Base-by-base conservation (phyloP, 2,888 invertebrate genomes). In the Entomobrya proxima region DNA sequence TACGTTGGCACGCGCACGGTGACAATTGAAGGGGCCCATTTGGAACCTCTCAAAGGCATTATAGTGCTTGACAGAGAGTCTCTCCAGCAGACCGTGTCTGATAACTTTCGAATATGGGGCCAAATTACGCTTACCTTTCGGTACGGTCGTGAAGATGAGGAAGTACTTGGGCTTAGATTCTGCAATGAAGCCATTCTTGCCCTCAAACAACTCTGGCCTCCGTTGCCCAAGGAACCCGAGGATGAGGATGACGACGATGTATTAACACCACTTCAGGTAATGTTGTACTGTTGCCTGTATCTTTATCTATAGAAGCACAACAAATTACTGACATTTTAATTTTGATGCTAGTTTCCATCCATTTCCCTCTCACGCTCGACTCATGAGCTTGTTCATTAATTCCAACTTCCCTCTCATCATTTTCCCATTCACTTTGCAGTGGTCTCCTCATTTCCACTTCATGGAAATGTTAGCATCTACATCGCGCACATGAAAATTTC, bases 181-280 rank as follows among this genome's bases (percentile, higher is more conserved):
- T 97, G 98, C 93, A 99, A 98, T 92, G 98, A 99, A 92, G 96
- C 98, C 78, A 96, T 98, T 91, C 96, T 98, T 95, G 96, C 97
- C 91, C 93, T 98, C 82, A 95, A 96, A 77, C 97, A 97, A 92
- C 94, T 97, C 75, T 96, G 96, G 93, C 97, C 97, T 0, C 94
- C 94, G 13, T 91, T 93, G 61, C 92, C 87, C 86, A 92, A 91
- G n/a, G 88, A 85, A 69, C 86, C 81, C 18, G 87, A 88, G 72
- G 87, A 91, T 27, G 87, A 88, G 75, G 88, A 91, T 90, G 89
- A 91, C 87, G 91, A 92, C 88, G 91, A 92, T 90, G 92, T 93
- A 90, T 89, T 93, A 85, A 95, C 95, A 78, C 95, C 95, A 2
- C 92, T 97, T 76, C 97, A 97, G 95, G 97, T 96, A 92, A 11